Evolutionary conservation across 2,113 vertebrate species (phyloP).

Genomic region (Orthonyx spaldingii): DNA sequence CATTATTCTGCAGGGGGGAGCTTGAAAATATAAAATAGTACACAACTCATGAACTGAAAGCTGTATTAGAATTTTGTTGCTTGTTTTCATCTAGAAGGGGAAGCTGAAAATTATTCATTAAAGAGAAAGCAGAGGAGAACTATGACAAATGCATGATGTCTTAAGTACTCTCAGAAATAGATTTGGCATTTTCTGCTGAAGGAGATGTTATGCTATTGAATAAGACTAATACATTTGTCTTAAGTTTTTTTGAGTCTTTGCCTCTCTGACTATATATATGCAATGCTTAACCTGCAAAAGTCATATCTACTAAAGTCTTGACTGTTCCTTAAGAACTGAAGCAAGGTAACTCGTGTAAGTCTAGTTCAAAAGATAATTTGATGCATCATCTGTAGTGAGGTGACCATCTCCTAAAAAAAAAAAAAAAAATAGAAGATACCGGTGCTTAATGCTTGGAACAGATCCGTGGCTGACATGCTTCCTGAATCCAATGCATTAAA

Average conservation of each 20-base stretch:
- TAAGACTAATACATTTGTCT: not conserved
- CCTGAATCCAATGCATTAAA: not conserved
- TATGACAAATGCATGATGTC: not conserved
- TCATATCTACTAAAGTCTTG: not conserved
- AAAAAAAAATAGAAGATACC: not conserved
- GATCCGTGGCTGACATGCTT: not conserved
- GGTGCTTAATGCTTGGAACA: not conserved
- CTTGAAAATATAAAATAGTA: not conserved
- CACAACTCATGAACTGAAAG: not conserved
- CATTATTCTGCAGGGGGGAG: constrained; percentile 1
- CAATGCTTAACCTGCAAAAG: not conserved
- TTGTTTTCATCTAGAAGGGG: not conserved
- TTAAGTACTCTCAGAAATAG: not conserved
- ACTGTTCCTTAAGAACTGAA: not conserved
- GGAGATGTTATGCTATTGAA: not conserved
- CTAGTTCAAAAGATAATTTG: not conserved
- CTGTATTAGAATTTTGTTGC: not conserved
- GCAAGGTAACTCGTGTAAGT: not conserved
- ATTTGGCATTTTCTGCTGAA: not conserved
- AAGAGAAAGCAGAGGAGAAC: not conserved
- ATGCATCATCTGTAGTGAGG: not conserved
- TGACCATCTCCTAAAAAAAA: not conserved
- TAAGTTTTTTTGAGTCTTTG: not conserved
- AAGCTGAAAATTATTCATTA: not conserved
- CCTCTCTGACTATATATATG: not conserved